Conservation (phyloP, 2,113 vertebrate species). For the Diphyllodes magnificus region DNA sequence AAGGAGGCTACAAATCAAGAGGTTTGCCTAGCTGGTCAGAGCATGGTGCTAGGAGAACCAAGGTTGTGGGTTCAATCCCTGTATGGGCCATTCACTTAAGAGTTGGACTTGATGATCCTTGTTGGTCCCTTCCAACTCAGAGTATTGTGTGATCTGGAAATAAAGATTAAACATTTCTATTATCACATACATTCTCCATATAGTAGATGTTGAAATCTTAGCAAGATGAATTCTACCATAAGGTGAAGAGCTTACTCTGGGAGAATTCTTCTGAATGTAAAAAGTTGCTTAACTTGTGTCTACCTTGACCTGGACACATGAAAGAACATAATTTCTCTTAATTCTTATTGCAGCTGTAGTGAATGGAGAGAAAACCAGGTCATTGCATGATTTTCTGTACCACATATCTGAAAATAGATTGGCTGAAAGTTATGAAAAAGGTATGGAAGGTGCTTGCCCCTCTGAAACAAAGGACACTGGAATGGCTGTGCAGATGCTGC, state of each 20-base stretch:
- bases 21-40: not conserved
- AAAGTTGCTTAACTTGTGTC: not conserved
- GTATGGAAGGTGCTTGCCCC: not conserved
- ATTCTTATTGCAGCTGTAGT: not conserved
- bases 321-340: not conserved
- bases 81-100: not conserved
- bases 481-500: not conserved
- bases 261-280: not conserved
- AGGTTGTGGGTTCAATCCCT: not conserved
- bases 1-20: not conserved
- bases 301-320: not conserved
- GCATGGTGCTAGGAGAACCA: not conserved
- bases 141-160: not conserved
- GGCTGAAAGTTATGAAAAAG: not conserved
- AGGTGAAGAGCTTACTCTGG: not conserved
- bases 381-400: not conserved
- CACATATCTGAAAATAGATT: not conserved
- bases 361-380: not conserved
- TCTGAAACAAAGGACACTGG: not conserved
- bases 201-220: not conserved
- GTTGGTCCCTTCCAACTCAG: not conserved
- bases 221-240: not conserved
- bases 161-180: not conserved
- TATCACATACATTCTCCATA: not conserved
- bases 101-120: not conserved